Evolutionary conservation across 1,140 invertebrate species (phyloP), one percentile per base, ranked within the genome.

Genomic region (Helicoverpa zea): DNA sequence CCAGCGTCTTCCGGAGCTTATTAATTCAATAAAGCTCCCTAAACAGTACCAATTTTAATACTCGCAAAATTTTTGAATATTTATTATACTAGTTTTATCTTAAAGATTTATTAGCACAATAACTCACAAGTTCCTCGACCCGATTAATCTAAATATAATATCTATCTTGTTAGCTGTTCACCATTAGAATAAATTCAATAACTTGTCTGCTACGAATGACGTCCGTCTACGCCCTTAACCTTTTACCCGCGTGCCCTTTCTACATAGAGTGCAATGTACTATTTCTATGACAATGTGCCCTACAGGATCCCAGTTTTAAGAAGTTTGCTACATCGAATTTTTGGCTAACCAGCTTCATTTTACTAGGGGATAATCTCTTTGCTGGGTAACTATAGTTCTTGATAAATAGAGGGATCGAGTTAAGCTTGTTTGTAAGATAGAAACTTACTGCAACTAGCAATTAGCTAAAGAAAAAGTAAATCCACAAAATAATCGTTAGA

Each of bases 161-260:
- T 29, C n/a, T 64, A 64, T 13, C 64, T 18, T 68, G 49, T 72
- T 9, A 54, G 49, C 13, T 14, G 23, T 68, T 49, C 12, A 43
- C 12, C n/a, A 51, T 61, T 56, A 49, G 51, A 49, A 81, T 64
- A 68, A 74, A 79, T 61, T 74, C 58, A 51, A 78, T 78, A 73
- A 59, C 14, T 68, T 47, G 49, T 54, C 29, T 51, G 68, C 35
- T 23, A 35, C 66, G 77, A 82, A 83, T 80, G 75, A 79, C 80
- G 75, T 64, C 63, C 64, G 85, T 84, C 85, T 86, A 81, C 83
- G 84, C 79, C 85, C 85, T 86, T 59, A 47, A 84, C 56, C 81
- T 81, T 79, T 81, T 73, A 66, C 58, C 75, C 72, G 56, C 58
- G 10, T 54, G 81, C 51, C 82, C 84, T 81, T 78, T 29, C n/a